Evolutionary conservation across 2,113 vertebrate species (phyloP).

Genomic region (Lophius piscatorius): DNA sequence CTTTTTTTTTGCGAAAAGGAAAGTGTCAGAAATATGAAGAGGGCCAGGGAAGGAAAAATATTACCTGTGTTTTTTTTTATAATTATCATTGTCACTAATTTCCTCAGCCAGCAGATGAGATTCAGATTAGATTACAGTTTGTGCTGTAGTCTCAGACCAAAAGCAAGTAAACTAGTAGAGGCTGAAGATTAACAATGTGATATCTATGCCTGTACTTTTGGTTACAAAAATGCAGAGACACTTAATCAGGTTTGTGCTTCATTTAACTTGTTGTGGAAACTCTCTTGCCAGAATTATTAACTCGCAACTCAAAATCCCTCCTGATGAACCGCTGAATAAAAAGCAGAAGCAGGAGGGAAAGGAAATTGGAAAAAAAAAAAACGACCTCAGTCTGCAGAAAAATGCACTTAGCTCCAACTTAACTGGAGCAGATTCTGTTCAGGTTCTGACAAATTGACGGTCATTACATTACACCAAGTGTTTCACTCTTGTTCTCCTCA

Average conservation of each 20-base stretch:
- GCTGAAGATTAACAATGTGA: not conserved
- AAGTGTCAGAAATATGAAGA: no score
- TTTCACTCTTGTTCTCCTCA: not conserved
- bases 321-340: slow-evolving; percentile 32
- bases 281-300: slow-evolving; percentile 31
- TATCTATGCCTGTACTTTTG: slow-evolving; percentile 36
- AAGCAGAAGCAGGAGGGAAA: slow-evolving; percentile 20
- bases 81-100: not conserved
- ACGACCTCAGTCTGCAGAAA: not conserved
- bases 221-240: slow-evolving; percentile 38
- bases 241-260: slow-evolving; percentile 34
- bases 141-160: not conserved
- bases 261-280: slow-evolving; percentile 35
- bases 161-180: no score
- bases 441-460: slow-evolving; percentile 1
- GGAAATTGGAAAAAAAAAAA: not conserved
- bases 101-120: not conserved
- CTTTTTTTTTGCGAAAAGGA: no score
- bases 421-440: slow-evolving; percentile 6
- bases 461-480: not conserved
- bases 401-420: slow-evolving; percentile 25
- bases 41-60: no score
- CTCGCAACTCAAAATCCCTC: slow-evolving; percentile 45
- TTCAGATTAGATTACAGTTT: slow-evolving; percentile 1
- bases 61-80: not conserved